Evolutionary conservation across 2,113 vertebrate genomes (phyloP).

Genomic region (Pampusana beccarii): DNA sequence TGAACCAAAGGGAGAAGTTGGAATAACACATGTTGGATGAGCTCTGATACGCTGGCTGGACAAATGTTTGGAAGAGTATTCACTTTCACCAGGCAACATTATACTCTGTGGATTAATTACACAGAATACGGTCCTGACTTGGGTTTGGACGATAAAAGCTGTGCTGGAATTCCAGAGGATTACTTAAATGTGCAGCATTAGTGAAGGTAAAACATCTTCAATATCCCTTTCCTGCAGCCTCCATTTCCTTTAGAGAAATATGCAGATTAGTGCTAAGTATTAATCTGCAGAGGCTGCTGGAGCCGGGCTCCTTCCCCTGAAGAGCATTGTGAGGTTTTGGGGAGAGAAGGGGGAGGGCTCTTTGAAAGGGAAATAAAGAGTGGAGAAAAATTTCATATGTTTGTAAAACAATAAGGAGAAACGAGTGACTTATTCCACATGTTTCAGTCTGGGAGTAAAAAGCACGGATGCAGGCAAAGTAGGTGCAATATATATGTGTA

Average conservation of each 20-base stretch:
- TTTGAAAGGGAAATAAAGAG: neutral
- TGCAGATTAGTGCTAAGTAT: conserved; percentile 60
- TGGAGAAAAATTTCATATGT: neutral
- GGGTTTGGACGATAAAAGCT: conserved; percentile 52
- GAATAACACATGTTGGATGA: neutral
- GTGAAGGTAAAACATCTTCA: conserved; percentile 56
- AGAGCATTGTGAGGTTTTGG: neutral
- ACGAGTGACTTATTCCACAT: neutral
- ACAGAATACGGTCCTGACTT: conserved; percentile 28
- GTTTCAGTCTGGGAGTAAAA: neutral
- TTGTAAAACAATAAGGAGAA: conserved; percentile 26
- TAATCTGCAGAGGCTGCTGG: conserved; percentile 26
- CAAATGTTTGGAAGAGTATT: conserved; percentile 43
- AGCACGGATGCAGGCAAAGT: conserved; percentile 47
- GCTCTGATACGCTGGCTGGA: neutral
- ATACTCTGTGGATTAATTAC: conserved; percentile 59
- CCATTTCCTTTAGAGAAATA: conserved; percentile 55
- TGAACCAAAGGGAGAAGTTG: neutral
- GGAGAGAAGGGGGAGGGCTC: conserved; percentile 6
- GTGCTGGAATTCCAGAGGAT: conserved; percentile 62
- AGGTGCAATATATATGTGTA: conserved; percentile 66
- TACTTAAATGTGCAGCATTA: conserved; percentile 63
- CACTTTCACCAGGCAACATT: conserved; percentile 28
- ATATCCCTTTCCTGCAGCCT: conserved; percentile 47
- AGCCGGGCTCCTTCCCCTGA: conserved; percentile 3